phyloP scores from a whole-genome alignment of 2,113 vertebrate species.

The Gallinago undulata region DNA sequence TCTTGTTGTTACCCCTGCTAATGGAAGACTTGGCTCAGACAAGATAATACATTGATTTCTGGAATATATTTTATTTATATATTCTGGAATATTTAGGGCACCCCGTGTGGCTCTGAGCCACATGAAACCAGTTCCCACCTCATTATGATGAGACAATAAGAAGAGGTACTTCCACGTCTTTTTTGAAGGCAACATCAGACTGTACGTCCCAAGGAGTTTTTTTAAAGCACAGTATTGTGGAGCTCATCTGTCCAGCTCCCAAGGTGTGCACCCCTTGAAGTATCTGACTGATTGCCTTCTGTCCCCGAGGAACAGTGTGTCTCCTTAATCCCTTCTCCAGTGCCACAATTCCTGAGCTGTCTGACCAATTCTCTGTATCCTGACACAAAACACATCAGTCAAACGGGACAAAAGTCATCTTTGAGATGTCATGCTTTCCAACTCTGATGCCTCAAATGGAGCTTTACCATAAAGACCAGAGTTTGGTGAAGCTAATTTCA shows the following conservation, averaged over 20 bases:
- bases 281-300: not conserved
- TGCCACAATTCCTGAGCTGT: not conserved
- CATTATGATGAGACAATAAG: not conserved
- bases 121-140: not conserved
- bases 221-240: not conserved
- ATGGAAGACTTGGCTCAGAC: constrained; percentile 37
- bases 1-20: constrained; percentile 8
- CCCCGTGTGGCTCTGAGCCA: not conserved
- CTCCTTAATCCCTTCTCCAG: not conserved
- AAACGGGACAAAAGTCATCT: accelerated
- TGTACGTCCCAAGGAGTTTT: not conserved
- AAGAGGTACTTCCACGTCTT: not conserved
- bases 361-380: not conserved
- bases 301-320: not conserved
- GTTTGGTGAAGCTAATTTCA: not conserved
- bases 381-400: not conserved
- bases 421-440: not conserved
- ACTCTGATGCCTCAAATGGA: not conserved
- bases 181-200: not conserved
- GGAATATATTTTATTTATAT: not conserved
- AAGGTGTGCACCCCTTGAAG: not conserved
- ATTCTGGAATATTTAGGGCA: no score
- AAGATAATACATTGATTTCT: not conserved
- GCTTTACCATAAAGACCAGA: not conserved
- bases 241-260: not conserved